These are phyloP conservation scores for Dynastes maya DNA, from an alignment of 2,888 invertebrate genomes.

Conservation along the genomic window DNA sequence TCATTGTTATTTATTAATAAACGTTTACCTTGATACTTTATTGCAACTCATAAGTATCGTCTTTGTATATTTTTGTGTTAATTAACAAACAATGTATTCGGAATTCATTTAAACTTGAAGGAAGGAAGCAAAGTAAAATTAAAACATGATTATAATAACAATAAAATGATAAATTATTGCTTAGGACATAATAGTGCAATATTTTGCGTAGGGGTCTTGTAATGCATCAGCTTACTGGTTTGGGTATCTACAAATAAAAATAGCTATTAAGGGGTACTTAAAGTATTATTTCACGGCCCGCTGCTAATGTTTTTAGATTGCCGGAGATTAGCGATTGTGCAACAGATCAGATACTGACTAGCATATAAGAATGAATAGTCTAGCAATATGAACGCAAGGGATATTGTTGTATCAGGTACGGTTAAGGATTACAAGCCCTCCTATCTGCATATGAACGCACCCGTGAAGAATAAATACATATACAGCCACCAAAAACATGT, in stretches of 20 bases:
- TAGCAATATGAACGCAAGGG: slow-evolving; percentile 14
- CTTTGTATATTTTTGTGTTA: no score
- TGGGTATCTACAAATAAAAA: slow-evolving; percentile 43
- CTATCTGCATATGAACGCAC: background rate
- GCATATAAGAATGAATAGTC: background rate
- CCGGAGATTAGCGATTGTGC: slow-evolving; percentile 56
- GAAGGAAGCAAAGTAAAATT: no score
- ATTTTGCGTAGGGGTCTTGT: no score
- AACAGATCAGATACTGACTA: slow-evolving; percentile 54
- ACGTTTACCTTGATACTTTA: no score
- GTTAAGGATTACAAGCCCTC: slow-evolving; percentile 28
- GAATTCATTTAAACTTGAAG: no score
- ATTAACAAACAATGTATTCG: no score
- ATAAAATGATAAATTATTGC: no score
- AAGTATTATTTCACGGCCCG: slow-evolving; percentile 54
- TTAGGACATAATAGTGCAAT: no score
- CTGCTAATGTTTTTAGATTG: slow-evolving; percentile 56
- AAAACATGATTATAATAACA: no score
- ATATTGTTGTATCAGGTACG: slow-evolving; percentile 33
- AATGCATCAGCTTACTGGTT: background rate
- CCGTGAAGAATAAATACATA: background rate
- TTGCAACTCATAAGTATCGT: no score
- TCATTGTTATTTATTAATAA: no score
- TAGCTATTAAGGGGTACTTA: slow-evolving; percentile 48
- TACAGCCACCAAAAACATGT: background rate